Percentiles rank a stretch among this genome's conserved stretches.
Conservation (phyloP, 30 jellyfish, hydroid and myxozoan species). For the Haliclystus octoradiatus region DNA sequence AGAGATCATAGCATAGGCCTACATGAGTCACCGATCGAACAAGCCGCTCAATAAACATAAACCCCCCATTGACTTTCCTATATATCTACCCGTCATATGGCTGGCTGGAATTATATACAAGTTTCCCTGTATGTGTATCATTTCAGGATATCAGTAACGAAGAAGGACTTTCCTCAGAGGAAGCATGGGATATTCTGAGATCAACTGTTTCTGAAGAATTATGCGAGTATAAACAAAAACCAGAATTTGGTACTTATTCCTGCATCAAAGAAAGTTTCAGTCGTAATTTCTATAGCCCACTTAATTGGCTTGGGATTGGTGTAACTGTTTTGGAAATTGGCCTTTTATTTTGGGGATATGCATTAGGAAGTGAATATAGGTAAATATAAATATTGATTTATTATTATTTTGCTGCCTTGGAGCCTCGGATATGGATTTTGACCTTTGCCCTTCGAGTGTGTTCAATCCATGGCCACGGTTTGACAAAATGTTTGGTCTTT, state of each 20-base stretch:
- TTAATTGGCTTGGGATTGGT: conserved; percentile 48
- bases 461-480: neutral
- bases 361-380: conserved; percentile 35
- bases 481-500: neutral
- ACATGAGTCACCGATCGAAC: no score
- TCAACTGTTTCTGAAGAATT: conserved; percentile 28
- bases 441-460: neutral
- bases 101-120: no score
- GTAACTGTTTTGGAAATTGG: conserved; percentile 16
- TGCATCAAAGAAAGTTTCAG: conserved; percentile 11
- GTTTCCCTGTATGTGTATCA: no score
- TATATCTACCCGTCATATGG: no score
- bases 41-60: no score
- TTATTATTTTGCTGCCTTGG: neutral
- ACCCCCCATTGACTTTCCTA: no score
- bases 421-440: neutral
- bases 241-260: no score
- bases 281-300: conserved; percentile 13
- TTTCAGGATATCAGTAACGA: conserved; percentile 7
- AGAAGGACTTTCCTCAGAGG: conserved; percentile 27
- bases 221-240: neutral
- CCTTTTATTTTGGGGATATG: conserved; percentile 19
- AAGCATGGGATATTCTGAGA: conserved; percentile 17
- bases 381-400: no score
- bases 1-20: no score